Evolutionary conservation across 2,888 invertebrate genomes (phyloP), one percentile per base, ranked within the genome.

Genomic region (Drosophila flavopinicola): DNA sequence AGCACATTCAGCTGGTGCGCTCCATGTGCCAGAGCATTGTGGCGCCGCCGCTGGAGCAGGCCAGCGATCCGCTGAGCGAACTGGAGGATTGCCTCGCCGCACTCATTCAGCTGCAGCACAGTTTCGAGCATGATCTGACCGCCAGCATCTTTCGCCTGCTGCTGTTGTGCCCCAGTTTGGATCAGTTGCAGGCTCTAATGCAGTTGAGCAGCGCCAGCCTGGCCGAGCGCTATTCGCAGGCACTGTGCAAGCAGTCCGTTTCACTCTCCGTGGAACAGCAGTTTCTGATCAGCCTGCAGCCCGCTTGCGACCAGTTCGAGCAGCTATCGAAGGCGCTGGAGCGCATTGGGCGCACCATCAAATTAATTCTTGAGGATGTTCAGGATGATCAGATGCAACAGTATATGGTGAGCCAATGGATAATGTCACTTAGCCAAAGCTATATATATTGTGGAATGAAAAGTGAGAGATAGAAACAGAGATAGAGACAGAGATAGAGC

Each of bases 1-100:
- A 78, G 39, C 85, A 79, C 48, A 48, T 88, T 20, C 71, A 88
- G 9, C 42, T 88, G 27, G 53, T 85, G 11, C 68, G 66, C 3
- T 47, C 66, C 24, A 75, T 88, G 78, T 75, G 75, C 20, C 70
- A 72, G 1, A 41, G 68, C 0, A 38, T 75, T 0, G 13, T 73
- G 1, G 45, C 27, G 9, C 37, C 30, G n/a, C 37, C 57, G 2
- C 7, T 42, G 10, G 56, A 66, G 15, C 66, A 44, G 33, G 23
- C 54, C 3, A 63, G 17, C 9, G 45, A 61, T 38, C 73, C 75
- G 23, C 13, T 78, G 0, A 29, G 6, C 9, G 57, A 69, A 13
- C 41, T 83, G 3, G 64, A 75, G 29, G 47, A 27, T 1, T 49
- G 64, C 0, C 54, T 83, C 0, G 15, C 59, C 1, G 61, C 66